Evolutionary conservation across 2,797 vertebrate genomes (phyloP).

Genomic region (Oceanodroma leucorhoa): DNA sequence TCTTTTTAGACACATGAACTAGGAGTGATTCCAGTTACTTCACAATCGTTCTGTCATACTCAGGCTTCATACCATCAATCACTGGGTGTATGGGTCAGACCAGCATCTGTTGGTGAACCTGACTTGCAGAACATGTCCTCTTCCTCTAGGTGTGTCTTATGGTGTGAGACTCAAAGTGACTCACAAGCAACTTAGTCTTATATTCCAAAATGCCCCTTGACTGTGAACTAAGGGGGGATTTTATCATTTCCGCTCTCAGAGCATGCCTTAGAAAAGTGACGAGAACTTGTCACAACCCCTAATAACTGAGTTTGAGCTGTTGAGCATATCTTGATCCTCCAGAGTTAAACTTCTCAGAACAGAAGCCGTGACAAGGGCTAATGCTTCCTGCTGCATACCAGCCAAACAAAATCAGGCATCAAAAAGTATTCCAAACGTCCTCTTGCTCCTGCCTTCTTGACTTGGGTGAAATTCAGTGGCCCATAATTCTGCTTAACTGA

Average conservation of each 20-base stretch:
- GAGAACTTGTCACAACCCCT: background rate
- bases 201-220: background rate
- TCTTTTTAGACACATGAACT: background rate
- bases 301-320: background rate
- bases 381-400: background rate
- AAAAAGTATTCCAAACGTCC: fast-evolving
- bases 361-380: background rate
- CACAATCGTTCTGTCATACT: background rate
- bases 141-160: background rate
- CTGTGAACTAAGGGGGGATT: background rate
- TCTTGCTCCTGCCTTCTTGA: background rate
- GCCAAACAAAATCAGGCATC: background rate
- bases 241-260: background rate
- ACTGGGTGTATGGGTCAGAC: background rate
- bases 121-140: background rate
- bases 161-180: background rate
- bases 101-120: background rate
- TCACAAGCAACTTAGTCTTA: background rate
- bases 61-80: background rate
- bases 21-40: background rate
- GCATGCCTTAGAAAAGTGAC: background rate
- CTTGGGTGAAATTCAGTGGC: background rate
- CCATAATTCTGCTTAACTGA: background rate
- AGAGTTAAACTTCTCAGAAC: background rate
- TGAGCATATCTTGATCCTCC: background rate